A percentile compares a stretch with the other conserved stretches of the same genome.
phyloP scores from a whole-genome alignment of 2,113 vertebrate species.

The Sterna hirundo region DNA sequence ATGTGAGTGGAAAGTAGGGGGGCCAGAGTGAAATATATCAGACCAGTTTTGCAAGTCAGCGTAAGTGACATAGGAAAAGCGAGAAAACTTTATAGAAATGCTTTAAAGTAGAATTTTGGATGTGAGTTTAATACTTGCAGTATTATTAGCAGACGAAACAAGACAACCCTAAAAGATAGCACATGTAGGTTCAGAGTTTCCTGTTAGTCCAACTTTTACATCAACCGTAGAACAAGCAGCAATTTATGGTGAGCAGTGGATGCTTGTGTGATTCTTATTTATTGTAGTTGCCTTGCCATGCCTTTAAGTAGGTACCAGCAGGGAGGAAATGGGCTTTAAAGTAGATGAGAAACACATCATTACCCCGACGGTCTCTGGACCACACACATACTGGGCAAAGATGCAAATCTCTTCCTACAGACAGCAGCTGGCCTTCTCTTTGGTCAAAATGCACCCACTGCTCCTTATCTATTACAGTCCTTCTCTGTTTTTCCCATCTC shows the following conservation, averaged over 20 bases:
- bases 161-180: background rate
- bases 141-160: background rate
- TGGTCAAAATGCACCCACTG: background rate
- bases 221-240: background rate
- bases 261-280: background rate
- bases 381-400: background rate
- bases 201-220: background rate
- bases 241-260: background rate
- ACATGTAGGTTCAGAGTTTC: background rate
- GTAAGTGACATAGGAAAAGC: background rate
- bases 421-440: background rate
- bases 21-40: background rate
- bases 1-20: background rate
- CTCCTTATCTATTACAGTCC: background rate
- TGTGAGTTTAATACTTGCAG: background rate
- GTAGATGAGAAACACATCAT: constrained; percentile 1
- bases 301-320: constrained; percentile 1
- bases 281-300: background rate
- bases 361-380: constrained; percentile 21
- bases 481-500: background rate
- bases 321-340: constrained; percentile 30
- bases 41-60: background rate
- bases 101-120: background rate
- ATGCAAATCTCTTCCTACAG: background rate
- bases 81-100: background rate